These are phyloP conservation scores for Spicauda simplicius DNA, from an alignment of 2,888 invertebrate species.

Conservation along the genomic window DNA sequence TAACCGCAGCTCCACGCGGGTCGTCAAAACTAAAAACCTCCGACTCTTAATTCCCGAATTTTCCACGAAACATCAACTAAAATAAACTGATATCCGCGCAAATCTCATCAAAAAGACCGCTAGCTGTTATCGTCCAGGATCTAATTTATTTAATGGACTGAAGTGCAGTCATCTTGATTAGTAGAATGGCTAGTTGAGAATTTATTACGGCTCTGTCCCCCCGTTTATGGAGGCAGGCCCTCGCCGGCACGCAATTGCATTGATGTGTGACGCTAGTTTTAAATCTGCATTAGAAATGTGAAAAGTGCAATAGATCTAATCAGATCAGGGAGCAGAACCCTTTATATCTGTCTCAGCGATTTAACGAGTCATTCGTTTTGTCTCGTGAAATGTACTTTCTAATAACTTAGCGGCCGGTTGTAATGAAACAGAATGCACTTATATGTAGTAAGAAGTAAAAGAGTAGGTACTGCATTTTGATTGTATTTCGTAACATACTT, in stretches of 20 bases:
- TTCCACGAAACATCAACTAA: too few species aligned
- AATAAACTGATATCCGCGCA: neutral
- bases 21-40: too few species aligned
- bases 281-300: conserved; percentile 28
- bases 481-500: too few species aligned
- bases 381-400: neutral
- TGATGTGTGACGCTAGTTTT: conserved; percentile 25
- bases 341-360: conserved; percentile 27
- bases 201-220: conserved; percentile 39
- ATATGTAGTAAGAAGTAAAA: too few species aligned
- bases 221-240: conserved; percentile 30
- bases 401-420: neutral
- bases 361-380: conserved; percentile 28
- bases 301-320: conserved; percentile 36
- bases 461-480: too few species aligned
- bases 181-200: conserved; percentile 36
- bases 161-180: conserved; percentile 43
- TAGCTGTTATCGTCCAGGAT: conserved; percentile 36
- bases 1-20: too few species aligned
- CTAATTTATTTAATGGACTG: conserved; percentile 41
- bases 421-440: neutral
- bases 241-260: conserved; percentile 27
- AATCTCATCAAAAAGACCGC: conserved; percentile 36
- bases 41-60: too few species aligned
- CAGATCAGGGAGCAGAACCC: conserved; percentile 19